Base-by-base conservation (phyloP, 2,797 vertebrate species). In the Eremophila alpestris region DNA sequence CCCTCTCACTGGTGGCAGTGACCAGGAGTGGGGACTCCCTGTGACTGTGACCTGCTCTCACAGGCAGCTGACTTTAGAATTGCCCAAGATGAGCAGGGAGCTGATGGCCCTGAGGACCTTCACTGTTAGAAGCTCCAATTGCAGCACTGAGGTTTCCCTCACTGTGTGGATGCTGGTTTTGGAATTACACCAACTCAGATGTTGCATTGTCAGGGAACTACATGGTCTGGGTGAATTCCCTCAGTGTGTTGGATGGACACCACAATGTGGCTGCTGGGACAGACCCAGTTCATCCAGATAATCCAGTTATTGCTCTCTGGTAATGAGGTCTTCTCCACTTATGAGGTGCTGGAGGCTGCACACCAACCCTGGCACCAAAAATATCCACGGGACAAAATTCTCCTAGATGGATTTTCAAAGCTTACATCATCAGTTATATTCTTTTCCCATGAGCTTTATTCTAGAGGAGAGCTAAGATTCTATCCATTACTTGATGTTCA, bases 61-160 rank as follows among this genome's bases (percentile, higher is more conserved):
- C 19, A 36, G 29, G 45, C 0, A 6, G 9, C 10, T 38, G 36
- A 38, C 29, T 74, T 41, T 13, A 56, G 36, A 85, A 60, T 36
- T 48, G 8, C 5, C 17, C 70, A n/a, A 40, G 34, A 6, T 24
- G 26, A 67, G 13, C 24, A 32, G 1, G 2, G 15, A 78, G 74
- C 18, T 30, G 63, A 54, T 1, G 3, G 23, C 29, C 18, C 48
- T 12, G 43, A 73, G 22, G 13, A 85, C 27, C 7, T 59, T 23
- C 34, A 9, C 4, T 1, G 0, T 26, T 14, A 23, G 27, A 22
- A 65, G 5, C 16, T 16, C 0, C 4, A 41, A 2, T 38, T 22
- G 17, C 34, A 65, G 38, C 9, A 11, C 34, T 20, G 43, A 7
- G 34, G 7, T 30, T 83, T 79, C 22, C 41, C 15, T 60, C 24